A percentile compares a stretch with the other conserved stretches of the same genome.
Conservation (phyloP, 2,888 invertebrate genomes). For the Dicyrtoma fusca region DNA sequence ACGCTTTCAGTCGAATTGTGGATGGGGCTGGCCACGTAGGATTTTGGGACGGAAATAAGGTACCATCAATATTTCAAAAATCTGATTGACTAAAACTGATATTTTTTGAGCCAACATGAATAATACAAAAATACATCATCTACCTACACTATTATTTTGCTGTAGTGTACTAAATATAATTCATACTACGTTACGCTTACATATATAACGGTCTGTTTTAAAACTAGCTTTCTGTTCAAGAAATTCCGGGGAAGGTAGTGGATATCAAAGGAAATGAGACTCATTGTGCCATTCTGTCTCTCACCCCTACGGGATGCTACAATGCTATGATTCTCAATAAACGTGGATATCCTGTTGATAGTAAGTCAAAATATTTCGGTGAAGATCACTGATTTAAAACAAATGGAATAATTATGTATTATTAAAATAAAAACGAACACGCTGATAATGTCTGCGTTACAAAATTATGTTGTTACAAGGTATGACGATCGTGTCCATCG, state of each 20-base stretch:
- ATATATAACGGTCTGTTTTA: no score
- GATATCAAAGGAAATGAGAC: constrained; percentile 53
- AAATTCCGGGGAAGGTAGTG: constrained; percentile 50
- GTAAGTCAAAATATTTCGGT: not conserved
- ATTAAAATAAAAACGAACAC: constrained; percentile 65
- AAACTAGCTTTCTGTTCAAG: constrained; percentile 49
- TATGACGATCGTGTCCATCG: constrained; percentile 35
- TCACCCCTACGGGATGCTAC: constrained; percentile 26
- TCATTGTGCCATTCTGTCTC: constrained; percentile 44
- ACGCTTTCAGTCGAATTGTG: constrained; percentile 41
- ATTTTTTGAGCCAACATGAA: no score
- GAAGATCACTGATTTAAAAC: no score
- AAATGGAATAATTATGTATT: not conserved
- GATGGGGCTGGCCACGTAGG: constrained; percentile 50
- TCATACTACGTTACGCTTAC: no score
- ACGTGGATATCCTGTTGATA: constrained; percentile 23
- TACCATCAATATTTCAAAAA: not conserved
- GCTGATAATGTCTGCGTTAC: constrained; percentile 85
- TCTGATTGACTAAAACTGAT: not conserved
- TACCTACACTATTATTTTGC: no score
- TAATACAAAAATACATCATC: not conserved
- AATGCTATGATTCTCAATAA: constrained; percentile 22
- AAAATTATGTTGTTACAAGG: constrained; percentile 61
- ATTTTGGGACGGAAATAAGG: constrained; percentile 48
- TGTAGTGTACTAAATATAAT: no score